phyloP scores from a whole-genome alignment of 92 coral and sea anemone species.

The Scolanthus callimorphus region DNA sequence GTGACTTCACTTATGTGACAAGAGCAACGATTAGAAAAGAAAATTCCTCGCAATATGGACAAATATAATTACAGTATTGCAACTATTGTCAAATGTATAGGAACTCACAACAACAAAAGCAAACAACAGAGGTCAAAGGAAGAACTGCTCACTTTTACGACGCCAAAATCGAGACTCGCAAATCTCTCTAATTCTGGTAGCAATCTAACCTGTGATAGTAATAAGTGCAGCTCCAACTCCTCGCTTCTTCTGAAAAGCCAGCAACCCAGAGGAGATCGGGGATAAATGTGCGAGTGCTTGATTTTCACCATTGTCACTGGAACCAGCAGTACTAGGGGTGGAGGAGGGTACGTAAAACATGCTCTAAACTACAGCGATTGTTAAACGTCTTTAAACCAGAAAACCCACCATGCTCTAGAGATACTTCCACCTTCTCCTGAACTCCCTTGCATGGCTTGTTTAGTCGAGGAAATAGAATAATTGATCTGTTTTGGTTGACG shows the following conservation, averaged over 20 bases:
- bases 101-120: no score
- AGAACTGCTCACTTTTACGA: no score
- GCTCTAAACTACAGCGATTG: neutral
- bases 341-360: slow-evolving; percentile 69
- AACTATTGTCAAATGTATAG: no score
- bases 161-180: neutral
- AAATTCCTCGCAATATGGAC: no score
- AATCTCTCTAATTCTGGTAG: neutral
- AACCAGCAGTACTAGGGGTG: slow-evolving; percentile 7
- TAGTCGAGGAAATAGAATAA: no score
- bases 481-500: no score
- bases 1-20: no score
- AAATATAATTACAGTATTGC: no score
- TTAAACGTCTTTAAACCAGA: neutral
- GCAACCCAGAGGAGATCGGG: slow-evolving; percentile 52
- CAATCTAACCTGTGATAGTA: slow-evolving; percentile 55
- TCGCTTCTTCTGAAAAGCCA: slow-evolving; percentile 71
- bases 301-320: slow-evolving; percentile 25
- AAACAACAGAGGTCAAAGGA: no score
- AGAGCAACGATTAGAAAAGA: no score
- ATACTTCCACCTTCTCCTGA: neutral
- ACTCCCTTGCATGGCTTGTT: no score
- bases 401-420: slow-evolving; percentile 6
- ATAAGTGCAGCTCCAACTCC: slow-evolving; percentile 62
- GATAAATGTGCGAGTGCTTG: slow-evolving; percentile 38